These are phyloP conservation scores for Todiramphus chloris DNA, from an alignment of 2,113 vertebrate species.

Conservation along the genomic window DNA sequence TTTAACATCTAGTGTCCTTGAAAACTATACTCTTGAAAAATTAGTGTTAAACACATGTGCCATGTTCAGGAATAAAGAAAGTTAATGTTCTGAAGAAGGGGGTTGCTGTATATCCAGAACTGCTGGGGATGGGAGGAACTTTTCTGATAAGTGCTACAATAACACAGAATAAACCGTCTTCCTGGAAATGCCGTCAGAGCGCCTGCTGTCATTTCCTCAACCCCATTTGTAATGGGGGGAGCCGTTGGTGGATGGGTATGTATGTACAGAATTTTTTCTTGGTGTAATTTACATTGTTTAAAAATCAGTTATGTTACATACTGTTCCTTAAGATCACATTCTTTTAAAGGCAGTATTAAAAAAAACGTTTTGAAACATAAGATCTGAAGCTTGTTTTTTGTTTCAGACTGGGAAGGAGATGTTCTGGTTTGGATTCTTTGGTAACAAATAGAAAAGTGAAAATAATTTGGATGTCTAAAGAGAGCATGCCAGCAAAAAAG, in stretches of 20 bases:
- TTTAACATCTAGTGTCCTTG: background rate
- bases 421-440: background rate
- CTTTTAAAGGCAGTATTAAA: background rate
- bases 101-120: background rate
- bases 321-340: background rate
- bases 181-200: background rate
- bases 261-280: background rate
- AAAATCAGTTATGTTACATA: background rate
- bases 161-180: background rate
- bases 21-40: background rate
- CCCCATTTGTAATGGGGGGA: background rate
- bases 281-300: background rate
- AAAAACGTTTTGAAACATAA: background rate
- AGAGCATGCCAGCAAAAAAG: background rate
- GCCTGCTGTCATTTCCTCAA: background rate
- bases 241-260: fast-evolving
- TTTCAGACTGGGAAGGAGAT: background rate
- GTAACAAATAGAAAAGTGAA: background rate
- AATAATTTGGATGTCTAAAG: background rate
- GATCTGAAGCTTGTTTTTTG: background rate
- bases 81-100: background rate
- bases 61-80: background rate
- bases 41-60: fast-evolving
- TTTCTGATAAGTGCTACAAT: background rate
- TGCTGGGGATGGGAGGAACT: background rate